Percentiles rank a stretch among this genome's conserved stretches.
phyloP scores from a whole-genome alignment of 2,888 invertebrate genomes.

The Eumerus sabulonum region DNA sequence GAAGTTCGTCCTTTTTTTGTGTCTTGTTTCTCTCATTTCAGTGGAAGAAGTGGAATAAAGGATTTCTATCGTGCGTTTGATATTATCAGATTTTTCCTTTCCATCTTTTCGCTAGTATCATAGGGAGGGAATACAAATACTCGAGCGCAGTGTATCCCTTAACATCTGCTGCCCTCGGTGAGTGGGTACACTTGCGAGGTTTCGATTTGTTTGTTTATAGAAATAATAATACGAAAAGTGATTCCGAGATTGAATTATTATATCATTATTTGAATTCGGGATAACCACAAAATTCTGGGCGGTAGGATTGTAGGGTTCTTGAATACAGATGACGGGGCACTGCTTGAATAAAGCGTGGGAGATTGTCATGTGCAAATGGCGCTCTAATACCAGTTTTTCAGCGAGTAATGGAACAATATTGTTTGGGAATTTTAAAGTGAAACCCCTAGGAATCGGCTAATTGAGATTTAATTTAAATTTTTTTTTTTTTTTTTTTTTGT shows the following conservation, averaged over 20 bases:
- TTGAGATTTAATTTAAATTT: no score
- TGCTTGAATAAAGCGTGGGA: slow-evolving; percentile 21
- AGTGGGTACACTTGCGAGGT: slow-evolving; percentile 57
- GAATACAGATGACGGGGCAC: no score
- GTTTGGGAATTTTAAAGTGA: no score
- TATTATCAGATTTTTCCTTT: slow-evolving; percentile 34
- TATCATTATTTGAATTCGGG: slow-evolving; percentile 62
- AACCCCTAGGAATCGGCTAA: no score
- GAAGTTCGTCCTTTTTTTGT: slow-evolving; percentile 41
- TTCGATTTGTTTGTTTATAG: slow-evolving; percentile 63
- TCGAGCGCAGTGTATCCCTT: slow-evolving; percentile 37
- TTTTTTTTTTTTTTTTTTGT: no score
- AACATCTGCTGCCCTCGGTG: slow-evolving; percentile 34
- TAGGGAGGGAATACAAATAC: slow-evolving; percentile 17
- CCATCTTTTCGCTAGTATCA: slow-evolving; percentile 25
- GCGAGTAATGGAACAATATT: no score
- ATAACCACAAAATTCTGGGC: slow-evolving; percentile 27
- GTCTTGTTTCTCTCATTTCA: not conserved
- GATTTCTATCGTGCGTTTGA: slow-evolving; percentile 59
- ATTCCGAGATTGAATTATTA: slow-evolving; percentile 67
- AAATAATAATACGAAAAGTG: slow-evolving; percentile 68
- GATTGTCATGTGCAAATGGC: slow-evolving; percentile 12
- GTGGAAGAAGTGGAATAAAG: slow-evolving; percentile 51
- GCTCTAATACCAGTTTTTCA: no score
- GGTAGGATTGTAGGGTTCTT: not conserved